Percentiles rank a stretch among this genome's conserved stretches.
phyloP scores from a whole-genome alignment of 2,797 vertebrate species.

The Coendou prehensilis region DNA sequence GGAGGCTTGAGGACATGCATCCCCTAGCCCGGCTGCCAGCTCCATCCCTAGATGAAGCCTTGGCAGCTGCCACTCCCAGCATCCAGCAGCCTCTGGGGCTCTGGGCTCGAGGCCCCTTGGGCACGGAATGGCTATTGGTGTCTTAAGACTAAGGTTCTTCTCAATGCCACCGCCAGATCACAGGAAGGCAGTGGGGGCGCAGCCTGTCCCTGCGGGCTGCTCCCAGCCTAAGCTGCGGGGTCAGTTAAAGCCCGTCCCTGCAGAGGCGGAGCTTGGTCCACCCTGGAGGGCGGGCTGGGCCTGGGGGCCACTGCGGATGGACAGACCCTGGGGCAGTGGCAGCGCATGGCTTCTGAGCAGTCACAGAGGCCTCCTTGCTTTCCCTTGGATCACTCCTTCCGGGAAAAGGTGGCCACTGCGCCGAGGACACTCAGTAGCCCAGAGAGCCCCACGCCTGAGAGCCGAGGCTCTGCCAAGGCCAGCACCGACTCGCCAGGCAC shows the following conservation, averaged over 20 bases:
- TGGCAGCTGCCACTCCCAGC: background rate
- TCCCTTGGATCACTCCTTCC: background rate
- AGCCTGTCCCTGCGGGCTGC: background rate
- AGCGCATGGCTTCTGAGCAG: accelerated
- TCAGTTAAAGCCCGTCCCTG: background rate
- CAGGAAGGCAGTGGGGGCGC: accelerated
- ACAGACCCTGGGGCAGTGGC: accelerated
- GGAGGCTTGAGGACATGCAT: background rate
- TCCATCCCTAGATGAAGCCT: accelerated
- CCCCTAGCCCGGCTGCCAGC: accelerated
- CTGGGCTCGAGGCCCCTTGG: background rate
- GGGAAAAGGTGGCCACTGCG: accelerated
- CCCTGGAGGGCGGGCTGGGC: background rate
- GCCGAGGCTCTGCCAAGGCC: accelerated
- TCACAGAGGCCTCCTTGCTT: background rate
- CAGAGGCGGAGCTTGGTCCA: background rate
- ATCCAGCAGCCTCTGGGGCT: accelerated
- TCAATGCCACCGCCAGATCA: accelerated
- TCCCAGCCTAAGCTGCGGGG: background rate
- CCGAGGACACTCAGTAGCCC: accelerated
- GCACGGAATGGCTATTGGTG: accelerated
- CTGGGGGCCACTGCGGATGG: accelerated
- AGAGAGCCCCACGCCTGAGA: accelerated
- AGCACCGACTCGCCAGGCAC: accelerated
- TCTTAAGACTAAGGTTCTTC: background rate